phyloP scores from a whole-genome alignment of 2,797 vertebrate species.

The Neosalanx taihuensis region DNA sequence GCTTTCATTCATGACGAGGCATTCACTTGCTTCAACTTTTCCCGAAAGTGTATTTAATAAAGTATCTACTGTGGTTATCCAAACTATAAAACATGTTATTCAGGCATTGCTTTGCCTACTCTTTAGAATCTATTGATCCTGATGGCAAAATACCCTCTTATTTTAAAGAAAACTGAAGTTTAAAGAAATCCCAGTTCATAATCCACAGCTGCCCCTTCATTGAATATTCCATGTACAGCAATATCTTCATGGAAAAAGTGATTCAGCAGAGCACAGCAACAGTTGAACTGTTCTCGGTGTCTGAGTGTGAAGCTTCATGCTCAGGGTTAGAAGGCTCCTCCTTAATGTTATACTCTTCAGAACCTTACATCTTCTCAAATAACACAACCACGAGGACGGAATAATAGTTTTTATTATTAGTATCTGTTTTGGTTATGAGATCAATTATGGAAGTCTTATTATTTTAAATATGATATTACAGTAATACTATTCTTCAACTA shows the following conservation, averaged over 20 bases:
- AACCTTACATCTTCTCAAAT: neutral
- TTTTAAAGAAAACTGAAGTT: neutral
- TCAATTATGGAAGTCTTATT: neutral
- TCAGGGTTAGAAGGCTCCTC: constrained; percentile 1
- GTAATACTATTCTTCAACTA: neutral
- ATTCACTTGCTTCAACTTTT: neutral
- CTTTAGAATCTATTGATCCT: no score
- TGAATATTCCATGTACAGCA: constrained; percentile 32
- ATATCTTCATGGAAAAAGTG: constrained; percentile 71
- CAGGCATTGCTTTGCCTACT: constrained; percentile 1
- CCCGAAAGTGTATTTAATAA: neutral
- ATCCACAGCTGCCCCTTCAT: constrained; percentile 11
- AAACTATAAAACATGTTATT: neutral
- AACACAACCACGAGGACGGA: neutral
- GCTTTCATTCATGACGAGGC: neutral
- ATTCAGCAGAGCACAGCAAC: constrained; percentile 55
- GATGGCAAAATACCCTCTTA: no score
- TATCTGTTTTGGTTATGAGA: neutral
- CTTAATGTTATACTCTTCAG: neutral
- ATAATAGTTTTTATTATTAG: neutral
- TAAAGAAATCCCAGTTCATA: neutral
- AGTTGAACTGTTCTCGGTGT: constrained; percentile 1
- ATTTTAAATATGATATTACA: neutral
- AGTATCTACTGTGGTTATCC: neutral
- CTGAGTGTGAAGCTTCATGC: neutral